These are phyloP conservation scores for Eupithecia inturbata DNA, from an alignment of 2,888 invertebrate species.

Conservation along the genomic window DNA sequence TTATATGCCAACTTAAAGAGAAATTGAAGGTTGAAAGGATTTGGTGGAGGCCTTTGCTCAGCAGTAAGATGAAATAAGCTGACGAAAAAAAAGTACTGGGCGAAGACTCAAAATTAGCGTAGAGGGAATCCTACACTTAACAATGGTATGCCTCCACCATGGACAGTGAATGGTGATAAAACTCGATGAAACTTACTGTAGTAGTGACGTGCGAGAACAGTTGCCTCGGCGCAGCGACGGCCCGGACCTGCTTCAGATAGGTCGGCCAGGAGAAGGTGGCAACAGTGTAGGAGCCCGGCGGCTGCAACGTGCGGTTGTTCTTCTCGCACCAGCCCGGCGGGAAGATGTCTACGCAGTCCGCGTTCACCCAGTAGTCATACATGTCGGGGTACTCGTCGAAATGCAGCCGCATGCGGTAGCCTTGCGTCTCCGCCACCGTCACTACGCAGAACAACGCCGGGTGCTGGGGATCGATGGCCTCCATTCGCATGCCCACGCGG, in stretches of 20 bases:
- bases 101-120: background rate
- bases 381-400: slow-evolving; percentile 96
- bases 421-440: slow-evolving; percentile 91
- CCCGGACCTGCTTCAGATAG: slow-evolving; percentile 91
- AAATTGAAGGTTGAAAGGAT: background rate
- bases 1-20: background rate
- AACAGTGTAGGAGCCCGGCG: slow-evolving; percentile 88
- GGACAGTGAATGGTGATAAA: background rate
- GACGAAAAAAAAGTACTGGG: background rate
- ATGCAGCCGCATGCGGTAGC: slow-evolving; percentile 93
- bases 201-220: slow-evolving; percentile 89
- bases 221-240: slow-evolving; percentile 90
- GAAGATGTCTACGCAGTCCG: slow-evolving; percentile 95
- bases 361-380: slow-evolving; percentile 97
- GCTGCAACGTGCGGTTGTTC: slow-evolving; percentile 90
- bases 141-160: background rate
- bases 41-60: background rate
- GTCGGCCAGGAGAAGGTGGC: slow-evolving; percentile 91
- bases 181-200: slow-evolving; percentile 74
- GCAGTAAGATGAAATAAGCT: background rate
- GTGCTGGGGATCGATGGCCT: slow-evolving; percentile 96
- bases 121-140: background rate
- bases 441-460: slow-evolving; percentile 95
- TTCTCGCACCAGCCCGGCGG: slow-evolving; percentile 97
- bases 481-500: slow-evolving; percentile 94